Evolutionary conservation across 1,140 invertebrate species (phyloP).

Genomic region (Pantala flavescens): DNA sequence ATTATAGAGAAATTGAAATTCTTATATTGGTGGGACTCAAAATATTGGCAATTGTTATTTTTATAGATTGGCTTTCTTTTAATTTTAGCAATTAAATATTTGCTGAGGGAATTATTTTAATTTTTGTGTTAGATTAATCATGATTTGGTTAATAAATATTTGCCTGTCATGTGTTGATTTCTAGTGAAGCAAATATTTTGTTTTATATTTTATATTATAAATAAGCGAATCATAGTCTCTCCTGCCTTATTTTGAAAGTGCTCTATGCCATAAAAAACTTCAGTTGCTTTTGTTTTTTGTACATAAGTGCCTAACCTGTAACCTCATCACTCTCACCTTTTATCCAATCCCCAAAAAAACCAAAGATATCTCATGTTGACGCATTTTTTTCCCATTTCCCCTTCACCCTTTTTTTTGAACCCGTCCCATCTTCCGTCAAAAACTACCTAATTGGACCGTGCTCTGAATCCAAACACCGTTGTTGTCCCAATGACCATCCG

Average conservation of each 20-base stretch:
- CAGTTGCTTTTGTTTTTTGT: constrained; percentile 8
- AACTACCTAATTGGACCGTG: neutral
- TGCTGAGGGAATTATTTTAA: too few species aligned
- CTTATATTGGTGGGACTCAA: too few species aligned
- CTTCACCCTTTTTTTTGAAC: neutral
- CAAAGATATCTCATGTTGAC: constrained; percentile 9
- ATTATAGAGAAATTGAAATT: too few species aligned
- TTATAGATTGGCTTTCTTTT: too few species aligned
- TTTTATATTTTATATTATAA: neutral
- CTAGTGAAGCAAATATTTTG: neutral
- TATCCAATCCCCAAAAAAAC: neutral
- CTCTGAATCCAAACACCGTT: neutral
- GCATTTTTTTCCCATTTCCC: constrained; percentile 9
- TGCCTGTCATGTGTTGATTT: neutral
- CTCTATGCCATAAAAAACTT: neutral
- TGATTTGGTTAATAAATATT: neutral
- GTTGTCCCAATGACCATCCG: constrained; percentile 3
- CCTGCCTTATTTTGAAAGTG: constrained; percentile 9
- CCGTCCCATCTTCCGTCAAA: neutral
- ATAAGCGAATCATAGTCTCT: neutral
- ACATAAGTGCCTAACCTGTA: constrained; percentile 6
- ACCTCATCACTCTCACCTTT: constrained; percentile 3
- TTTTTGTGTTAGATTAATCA: too few species aligned
- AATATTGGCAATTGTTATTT: too few species aligned
- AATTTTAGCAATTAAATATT: too few species aligned